phyloP scores from a whole-genome alignment of 2,888 invertebrate species.

The Eristalinus sepulchralis region DNA sequence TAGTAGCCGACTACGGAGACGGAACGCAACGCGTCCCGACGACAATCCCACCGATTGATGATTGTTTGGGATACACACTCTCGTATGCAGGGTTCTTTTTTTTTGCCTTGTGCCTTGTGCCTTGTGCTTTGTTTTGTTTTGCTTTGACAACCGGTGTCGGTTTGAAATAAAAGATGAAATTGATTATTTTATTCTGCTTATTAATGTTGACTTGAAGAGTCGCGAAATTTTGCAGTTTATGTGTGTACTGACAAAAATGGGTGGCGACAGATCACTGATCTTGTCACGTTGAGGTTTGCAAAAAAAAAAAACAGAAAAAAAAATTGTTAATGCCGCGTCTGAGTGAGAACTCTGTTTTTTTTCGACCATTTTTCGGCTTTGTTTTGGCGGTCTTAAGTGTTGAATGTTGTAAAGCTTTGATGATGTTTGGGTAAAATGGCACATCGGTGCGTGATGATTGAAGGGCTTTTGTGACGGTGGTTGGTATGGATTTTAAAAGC shows the following conservation, averaged over 20 bases:
- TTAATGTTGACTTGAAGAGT: constrained; percentile 11
- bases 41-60: constrained; percentile 20
- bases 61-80: neutral
- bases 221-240: constrained; percentile 41
- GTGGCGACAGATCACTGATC: constrained; percentile 41
- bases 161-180: constrained; percentile 19
- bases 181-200: constrained; percentile 43
- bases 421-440: neutral
- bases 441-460: neutral
- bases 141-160: constrained; percentile 24
- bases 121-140: constrained; percentile 22
- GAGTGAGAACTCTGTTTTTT: neutral
- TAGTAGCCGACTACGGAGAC: constrained; percentile 41
- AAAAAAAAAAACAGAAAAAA: no score
- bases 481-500: neutral
- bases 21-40: no score
- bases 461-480: neutral
- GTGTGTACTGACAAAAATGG: constrained; percentile 19
- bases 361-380: neutral
- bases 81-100: neutral
- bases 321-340: neutral
- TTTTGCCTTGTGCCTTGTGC: no score
- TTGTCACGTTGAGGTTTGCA: constrained; percentile 27
- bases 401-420: neutral
- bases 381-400: neutral